Evolutionary conservation across 2,113 vertebrate genomes (phyloP).

Genomic region (Candoia aspera): DNA sequence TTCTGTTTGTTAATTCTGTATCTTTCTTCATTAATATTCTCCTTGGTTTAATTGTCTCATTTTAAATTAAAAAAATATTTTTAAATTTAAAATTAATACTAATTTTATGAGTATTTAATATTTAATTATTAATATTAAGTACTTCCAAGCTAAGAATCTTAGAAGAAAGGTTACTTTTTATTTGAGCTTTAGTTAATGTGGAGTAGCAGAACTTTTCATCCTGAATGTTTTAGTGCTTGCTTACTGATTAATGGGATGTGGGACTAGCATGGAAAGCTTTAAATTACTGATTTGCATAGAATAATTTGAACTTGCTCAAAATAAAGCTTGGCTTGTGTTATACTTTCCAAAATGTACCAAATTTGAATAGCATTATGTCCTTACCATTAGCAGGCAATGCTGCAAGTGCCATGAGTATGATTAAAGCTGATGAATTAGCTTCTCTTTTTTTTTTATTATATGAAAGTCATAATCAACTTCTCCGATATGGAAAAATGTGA

Average conservation of each 20-base stretch:
- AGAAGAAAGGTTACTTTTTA: background rate
- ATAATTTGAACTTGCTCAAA: background rate
- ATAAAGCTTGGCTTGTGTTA: background rate
- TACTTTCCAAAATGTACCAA: background rate
- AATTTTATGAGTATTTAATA: background rate
- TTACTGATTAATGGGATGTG: background rate
- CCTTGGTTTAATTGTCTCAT: fast-evolving
- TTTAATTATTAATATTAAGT: background rate
- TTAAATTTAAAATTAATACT: background rate
- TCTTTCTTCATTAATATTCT: background rate
- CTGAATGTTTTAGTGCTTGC: background rate
- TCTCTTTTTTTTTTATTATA: background rate
- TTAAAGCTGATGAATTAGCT: background rate
- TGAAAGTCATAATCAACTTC: background rate
- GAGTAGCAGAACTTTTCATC: background rate
- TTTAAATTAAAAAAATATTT: too few species aligned
- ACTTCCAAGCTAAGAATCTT: background rate
- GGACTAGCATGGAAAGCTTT: background rate
- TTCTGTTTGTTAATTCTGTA: background rate
- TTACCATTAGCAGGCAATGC: background rate
- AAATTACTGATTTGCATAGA: background rate
- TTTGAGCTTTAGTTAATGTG: background rate
- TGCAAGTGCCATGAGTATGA: background rate
- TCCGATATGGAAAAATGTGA: background rate
- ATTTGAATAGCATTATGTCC: background rate